Conservation (phyloP, 2,113 vertebrate genomes). For the Triplophysa siluroides region DNA sequence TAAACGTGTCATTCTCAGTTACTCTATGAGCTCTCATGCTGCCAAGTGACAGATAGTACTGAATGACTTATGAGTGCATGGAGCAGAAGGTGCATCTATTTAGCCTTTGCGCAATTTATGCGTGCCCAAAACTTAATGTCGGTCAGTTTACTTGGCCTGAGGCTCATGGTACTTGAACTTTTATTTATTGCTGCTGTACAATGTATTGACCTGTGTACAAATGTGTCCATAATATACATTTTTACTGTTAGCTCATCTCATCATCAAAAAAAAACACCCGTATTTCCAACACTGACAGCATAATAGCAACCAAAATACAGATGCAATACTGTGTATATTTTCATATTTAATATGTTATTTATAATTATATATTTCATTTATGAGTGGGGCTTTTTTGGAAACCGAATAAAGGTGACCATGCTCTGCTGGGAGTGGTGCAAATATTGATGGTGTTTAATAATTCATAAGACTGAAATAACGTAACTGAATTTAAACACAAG, state of each 20-base stretch:
- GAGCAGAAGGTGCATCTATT: slow-evolving; percentile 27
- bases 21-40: slow-evolving; percentile 37
- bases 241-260: not conserved
- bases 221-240: not conserved
- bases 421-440: not conserved
- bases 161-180: not conserved
- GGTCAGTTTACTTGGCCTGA: not conserved
- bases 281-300: not conserved
- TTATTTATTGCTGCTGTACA: not conserved
- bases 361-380: not conserved
- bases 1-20: slow-evolving; percentile 38
- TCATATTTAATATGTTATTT: too few species aligned
- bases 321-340: too few species aligned
- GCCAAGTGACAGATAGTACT: slow-evolving; percentile 31
- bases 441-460: not conserved
- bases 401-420: not conserved
- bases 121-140: not conserved
- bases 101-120: not conserved
- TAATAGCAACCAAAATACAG: not conserved
- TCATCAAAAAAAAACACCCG: not conserved
- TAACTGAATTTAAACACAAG: slow-evolving; percentile 24
- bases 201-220: not conserved
- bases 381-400: not conserved
- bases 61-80: slow-evolving; percentile 17
- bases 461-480: not conserved